Conservation (phyloP, 2,888 invertebrate species). For the Eumerus sabulonum region DNA sequence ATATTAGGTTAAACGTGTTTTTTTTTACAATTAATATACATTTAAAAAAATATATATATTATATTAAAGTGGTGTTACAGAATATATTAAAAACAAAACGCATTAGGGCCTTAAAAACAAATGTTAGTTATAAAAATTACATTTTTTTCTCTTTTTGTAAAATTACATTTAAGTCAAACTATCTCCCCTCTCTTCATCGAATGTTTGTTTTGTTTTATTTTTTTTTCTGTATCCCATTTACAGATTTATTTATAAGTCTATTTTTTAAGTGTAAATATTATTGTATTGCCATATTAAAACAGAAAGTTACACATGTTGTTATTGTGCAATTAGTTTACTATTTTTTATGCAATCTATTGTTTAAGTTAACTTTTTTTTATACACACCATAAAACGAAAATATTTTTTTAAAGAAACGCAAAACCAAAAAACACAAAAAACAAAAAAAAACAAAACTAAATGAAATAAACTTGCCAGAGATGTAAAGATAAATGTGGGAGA, state of each 20-base stretch:
- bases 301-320: constrained; percentile 41
- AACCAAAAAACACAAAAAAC: constrained; percentile 20
- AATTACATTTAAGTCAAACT: constrained; percentile 4
- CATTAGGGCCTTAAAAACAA: constrained; percentile 70
- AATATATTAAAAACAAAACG: constrained; percentile 52
- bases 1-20: constrained; percentile 2
- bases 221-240: constrained; percentile 9
- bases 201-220: constrained; percentile 3
- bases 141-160: constrained; percentile 43
- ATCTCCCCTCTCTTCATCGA: constrained; percentile 51
- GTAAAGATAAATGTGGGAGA: constrained; percentile 59
- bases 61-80: constrained; percentile 59
- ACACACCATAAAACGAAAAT: constrained; percentile 37
- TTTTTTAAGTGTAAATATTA: constrained; percentile 51
- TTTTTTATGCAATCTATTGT: constrained; percentile 37
- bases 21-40: constrained; percentile 22
- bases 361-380: constrained; percentile 39
- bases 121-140: constrained; percentile 69
- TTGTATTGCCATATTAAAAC: constrained; percentile 46
- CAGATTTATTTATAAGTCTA: constrained; percentile 5
- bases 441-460: constrained; percentile 17
- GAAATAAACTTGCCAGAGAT: too few species aligned
- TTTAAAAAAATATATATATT: constrained; percentile 48
- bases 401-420: constrained; percentile 36
- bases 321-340: constrained; percentile 47